Evolutionary conservation across 2,797 vertebrate species (phyloP), one percentile per base, ranked within the genome.

Genomic region (Propithecus deckenii): DNA sequence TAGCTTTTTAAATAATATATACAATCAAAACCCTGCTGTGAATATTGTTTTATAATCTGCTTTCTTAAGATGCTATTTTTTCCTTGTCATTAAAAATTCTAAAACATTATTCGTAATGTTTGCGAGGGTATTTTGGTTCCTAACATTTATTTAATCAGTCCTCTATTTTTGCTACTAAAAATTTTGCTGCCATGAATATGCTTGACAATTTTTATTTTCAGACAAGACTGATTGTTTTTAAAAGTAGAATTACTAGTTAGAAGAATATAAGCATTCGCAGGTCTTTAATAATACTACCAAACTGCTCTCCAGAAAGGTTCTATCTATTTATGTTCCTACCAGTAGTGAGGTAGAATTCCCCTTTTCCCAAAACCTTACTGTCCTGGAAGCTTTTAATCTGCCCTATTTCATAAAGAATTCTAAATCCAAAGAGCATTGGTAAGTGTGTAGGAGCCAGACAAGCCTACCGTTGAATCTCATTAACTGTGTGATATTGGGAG

Each of bases 41-140:
- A 86, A 57, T 86, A 90, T 69, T 80, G 35, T 94, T 97, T 94
- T 83, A 9, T 78, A 89, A 95, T 63, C 46, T 89, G n/a, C 38
- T 96, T 93, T 93, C 65, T 50, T 95, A 89, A 81, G 25, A 80
- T 57, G 38, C 25, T 86, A 52, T 69, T 95, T 95, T 80, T 89
- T 71, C 41, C 85, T 93, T 83, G 78, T 83, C 83, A 69, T 88
- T 89, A 96, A 91, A 96, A 93, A 86, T 89, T 94, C 69, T 72
- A 94, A 97, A 92, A 71, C 67, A 76, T 91, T 85, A 92, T 88
- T 89, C 69, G 89, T 91, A 86, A 85, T 86, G n/a, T 95, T 94
- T 83, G 10, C 55, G 79, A 46, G 67, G 78, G 23, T 86, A 85
- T 97, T 94, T 94, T 92, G 74, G 76, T 79, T 93, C 50, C 89